A percentile compares a stretch with the other conserved stretches of the same genome.
Evolutionary conservation across 2,888 invertebrate genomes (phyloP).

Genomic region (Archaeoteleia sp.): DNA sequence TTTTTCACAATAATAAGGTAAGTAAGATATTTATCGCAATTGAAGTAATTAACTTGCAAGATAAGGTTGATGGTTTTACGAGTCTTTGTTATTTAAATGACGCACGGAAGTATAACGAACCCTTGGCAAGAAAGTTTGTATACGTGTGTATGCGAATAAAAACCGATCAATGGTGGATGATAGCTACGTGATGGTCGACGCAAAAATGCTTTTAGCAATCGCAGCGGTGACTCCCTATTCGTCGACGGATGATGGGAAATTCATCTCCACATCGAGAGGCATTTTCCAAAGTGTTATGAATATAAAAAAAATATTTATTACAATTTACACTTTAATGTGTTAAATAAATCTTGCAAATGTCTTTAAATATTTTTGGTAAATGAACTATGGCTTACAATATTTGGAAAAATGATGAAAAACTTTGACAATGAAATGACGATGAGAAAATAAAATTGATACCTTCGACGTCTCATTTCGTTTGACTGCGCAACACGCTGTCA

Average conservation of each 20-base stretch:
- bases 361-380: too few species aligned
- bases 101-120: conserved; percentile 21
- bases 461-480: too few species aligned
- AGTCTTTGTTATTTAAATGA: conserved; percentile 29
- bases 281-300: too few species aligned
- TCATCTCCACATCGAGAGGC: conserved; percentile 53
- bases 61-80: conserved; percentile 14
- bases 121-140: conserved; percentile 53
- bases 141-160: conserved; percentile 64
- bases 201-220: conserved; percentile 74
- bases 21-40: too few species aligned
- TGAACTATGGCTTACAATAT: too few species aligned
- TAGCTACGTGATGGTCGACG: conserved; percentile 70
- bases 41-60: too few species aligned
- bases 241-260: conserved; percentile 42
- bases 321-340: too few species aligned
- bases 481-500: conserved; percentile 32
- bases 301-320: too few species aligned
- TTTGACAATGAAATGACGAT: too few species aligned
- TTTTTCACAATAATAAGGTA: too few species aligned
- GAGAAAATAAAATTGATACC: too few species aligned
- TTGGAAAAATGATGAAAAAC: conserved; percentile 24
- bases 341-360: too few species aligned
- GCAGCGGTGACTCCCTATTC: conserved; percentile 61
- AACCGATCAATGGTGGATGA: conserved; percentile 70